phyloP scores from a whole-genome alignment of 2,797 vertebrate species.

The Channa striata region DNA sequence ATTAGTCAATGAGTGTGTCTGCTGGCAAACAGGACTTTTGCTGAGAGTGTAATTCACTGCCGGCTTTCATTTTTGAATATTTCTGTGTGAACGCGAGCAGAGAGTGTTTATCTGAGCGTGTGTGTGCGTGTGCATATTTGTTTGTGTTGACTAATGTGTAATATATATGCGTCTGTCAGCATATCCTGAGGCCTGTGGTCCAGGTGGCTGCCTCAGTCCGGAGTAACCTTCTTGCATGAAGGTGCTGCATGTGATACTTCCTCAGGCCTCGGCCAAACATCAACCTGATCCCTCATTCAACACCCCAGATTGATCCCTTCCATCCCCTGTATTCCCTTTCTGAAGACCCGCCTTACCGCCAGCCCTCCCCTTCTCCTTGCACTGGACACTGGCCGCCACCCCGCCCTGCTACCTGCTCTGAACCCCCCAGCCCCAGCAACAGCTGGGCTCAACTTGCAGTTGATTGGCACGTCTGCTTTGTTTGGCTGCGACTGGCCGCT shows the following conservation, averaged over 20 bases:
- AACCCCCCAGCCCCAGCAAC: slow-evolving; percentile 59
- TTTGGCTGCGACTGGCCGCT: slow-evolving; percentile 53
- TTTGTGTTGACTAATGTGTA: slow-evolving; percentile 19
- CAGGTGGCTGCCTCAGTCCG: slow-evolving; percentile 56
- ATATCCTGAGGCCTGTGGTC: slow-evolving; percentile 64
- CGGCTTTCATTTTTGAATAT: slow-evolving; percentile 42
- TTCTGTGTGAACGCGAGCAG: slow-evolving; percentile 36
- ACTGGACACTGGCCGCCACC: slow-evolving; percentile 56
- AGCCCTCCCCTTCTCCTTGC: slow-evolving; percentile 32
- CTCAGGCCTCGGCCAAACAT: slow-evolving; percentile 83
- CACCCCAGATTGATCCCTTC: slow-evolving; percentile 66
- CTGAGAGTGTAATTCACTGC: slow-evolving; percentile 50
- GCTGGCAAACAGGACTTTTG: slow-evolving; percentile 42
- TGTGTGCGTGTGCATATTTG: not conserved
- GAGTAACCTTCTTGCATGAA: slow-evolving; percentile 82
- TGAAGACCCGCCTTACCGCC: slow-evolving; percentile 41
- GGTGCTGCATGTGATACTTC: slow-evolving; percentile 85
- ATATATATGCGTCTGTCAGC: slow-evolving; percentile 53
- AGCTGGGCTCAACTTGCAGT: slow-evolving; percentile 80
- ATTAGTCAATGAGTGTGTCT: slow-evolving; percentile 71
- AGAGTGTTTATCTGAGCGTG: slow-evolving; percentile 19
- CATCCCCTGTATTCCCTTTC: slow-evolving; percentile 66
- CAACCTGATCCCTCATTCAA: slow-evolving; percentile 77
- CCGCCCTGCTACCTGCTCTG: slow-evolving; percentile 42
- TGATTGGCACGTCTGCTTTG: slow-evolving; percentile 73